Evolutionary conservation across 2,113 vertebrate genomes (phyloP).

Genomic region (Tamias sibiricus): DNA sequence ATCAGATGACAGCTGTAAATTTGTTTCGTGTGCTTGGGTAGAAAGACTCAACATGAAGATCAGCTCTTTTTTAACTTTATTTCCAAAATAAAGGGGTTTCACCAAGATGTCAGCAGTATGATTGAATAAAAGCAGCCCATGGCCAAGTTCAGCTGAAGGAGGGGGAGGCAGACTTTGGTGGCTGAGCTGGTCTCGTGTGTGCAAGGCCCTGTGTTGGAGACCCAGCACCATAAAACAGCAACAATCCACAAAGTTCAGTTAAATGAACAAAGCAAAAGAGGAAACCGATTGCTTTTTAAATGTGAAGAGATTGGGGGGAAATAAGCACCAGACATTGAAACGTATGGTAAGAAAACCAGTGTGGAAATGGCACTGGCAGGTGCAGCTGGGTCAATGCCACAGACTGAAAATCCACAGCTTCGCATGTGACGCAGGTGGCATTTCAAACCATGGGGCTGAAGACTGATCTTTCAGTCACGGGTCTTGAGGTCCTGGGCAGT

Average conservation of each 20-base stretch:
- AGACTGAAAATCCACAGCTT: background rate
- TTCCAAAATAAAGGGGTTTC: background rate
- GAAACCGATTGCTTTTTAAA: background rate
- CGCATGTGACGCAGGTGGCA: background rate
- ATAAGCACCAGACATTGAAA: background rate
- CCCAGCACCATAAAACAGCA: background rate
- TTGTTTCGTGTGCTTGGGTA: background rate
- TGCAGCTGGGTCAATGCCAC: too few species aligned
- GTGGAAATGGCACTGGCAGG: accelerated
- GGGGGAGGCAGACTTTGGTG: too few species aligned
- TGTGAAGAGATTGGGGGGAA: constrained; percentile 8
- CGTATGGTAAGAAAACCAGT: background rate
- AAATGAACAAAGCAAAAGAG: constrained; percentile 14
- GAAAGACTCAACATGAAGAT: background rate
- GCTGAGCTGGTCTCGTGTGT: too few species aligned
- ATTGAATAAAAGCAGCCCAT: constrained; percentile 48
- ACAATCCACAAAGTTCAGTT: background rate
- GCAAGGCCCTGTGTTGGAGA: too few species aligned
- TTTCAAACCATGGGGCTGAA: background rate
- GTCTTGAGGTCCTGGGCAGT: background rate
- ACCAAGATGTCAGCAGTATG: background rate
- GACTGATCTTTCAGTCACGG: background rate
- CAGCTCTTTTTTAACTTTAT: constrained; percentile 17
- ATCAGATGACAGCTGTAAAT: background rate
- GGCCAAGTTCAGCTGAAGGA: background rate